These are phyloP conservation scores for Pilophorus perplexus DNA, from an alignment of 2,888 invertebrate species.

Conservation along the genomic window DNA sequence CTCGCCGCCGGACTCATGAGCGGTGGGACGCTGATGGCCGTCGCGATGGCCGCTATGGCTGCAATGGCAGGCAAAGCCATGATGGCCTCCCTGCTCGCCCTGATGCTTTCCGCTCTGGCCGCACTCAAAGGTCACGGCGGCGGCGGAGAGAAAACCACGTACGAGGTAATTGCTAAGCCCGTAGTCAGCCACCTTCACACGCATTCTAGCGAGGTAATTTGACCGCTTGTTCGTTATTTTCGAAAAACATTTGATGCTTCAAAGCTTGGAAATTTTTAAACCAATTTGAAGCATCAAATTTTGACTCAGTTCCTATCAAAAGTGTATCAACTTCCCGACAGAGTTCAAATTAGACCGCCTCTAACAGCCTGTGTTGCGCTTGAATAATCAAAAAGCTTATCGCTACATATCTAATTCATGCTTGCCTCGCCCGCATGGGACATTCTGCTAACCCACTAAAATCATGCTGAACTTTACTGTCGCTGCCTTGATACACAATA, in stretches of 20 bases:
- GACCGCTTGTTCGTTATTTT: neutral
- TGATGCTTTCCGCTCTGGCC: conserved; percentile 72
- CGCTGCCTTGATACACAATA: too few species aligned
- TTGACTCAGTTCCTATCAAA: too few species aligned
- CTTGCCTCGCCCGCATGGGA: too few species aligned
- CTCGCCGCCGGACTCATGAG: conserved; percentile 59
- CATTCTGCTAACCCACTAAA: too few species aligned
- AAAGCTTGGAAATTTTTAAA: neutral
- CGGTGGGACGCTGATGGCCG: conserved; percentile 70
- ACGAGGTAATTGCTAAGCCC: conserved; percentile 81
- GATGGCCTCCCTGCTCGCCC: conserved; percentile 76
- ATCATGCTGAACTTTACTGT: too few species aligned
- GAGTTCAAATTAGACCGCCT: too few species aligned
- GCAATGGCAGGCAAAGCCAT: conserved; percentile 78
- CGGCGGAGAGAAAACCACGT: conserved; percentile 62
- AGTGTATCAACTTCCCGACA: too few species aligned
- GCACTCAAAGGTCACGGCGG: conserved; percentile 61
- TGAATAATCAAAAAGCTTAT: too few species aligned
- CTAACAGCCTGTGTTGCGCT: too few species aligned
- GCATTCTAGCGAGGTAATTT: conserved; percentile 61
- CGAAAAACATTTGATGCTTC: neutral
- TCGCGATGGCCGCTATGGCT: conserved; percentile 72
- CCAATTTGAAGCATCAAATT: too few species aligned
- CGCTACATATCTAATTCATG: too few species aligned
- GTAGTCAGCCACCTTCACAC: conserved; percentile 69